Percentiles rank a stretch among this genome's conserved stretches.
Evolutionary conservation across 35 echinoderm and acorn worm genomes (phyloP).

Genomic region (Ophioderma brevispina): DNA sequence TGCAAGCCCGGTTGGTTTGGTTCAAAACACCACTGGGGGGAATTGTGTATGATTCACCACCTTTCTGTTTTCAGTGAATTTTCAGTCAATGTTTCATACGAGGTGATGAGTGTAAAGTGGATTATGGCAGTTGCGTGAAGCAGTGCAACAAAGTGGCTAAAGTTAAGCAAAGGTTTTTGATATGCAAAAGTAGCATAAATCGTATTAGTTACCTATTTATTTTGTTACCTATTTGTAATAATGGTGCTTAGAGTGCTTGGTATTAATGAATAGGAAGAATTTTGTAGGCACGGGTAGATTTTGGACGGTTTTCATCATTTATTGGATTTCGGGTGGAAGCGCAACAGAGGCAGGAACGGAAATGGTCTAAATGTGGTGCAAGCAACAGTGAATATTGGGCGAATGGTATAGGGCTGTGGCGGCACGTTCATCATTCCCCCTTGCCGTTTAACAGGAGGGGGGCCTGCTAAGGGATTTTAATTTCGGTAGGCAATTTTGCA

Average conservation of each 20-base stretch:
- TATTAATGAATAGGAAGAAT: neutral
- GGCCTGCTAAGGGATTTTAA: no score
- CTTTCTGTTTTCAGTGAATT: neutral
- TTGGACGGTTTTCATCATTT: neutral
- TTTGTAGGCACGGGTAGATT: neutral
- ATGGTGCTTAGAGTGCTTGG: neutral
- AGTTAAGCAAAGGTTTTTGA: neutral
- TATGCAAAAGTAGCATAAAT: neutral
- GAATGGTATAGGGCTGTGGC: neutral
- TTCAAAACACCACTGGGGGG: neutral
- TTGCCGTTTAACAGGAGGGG: no score
- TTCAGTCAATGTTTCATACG: neutral
- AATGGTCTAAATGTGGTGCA: neutral
- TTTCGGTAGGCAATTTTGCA: no score
- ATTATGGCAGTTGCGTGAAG: neutral
- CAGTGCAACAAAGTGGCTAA: neutral
- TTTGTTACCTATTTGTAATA: no score
- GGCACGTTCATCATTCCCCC: no score
- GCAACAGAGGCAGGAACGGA: neutral
- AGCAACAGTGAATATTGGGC: neutral
- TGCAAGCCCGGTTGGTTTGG: neutral
- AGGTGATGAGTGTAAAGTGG: neutral
- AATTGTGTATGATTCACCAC: neutral
- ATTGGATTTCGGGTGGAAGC: neutral
- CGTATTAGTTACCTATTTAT: neutral